phyloP scores from a whole-genome alignment of 2,888 invertebrate genomes.

The Limenitis camilla region DNA sequence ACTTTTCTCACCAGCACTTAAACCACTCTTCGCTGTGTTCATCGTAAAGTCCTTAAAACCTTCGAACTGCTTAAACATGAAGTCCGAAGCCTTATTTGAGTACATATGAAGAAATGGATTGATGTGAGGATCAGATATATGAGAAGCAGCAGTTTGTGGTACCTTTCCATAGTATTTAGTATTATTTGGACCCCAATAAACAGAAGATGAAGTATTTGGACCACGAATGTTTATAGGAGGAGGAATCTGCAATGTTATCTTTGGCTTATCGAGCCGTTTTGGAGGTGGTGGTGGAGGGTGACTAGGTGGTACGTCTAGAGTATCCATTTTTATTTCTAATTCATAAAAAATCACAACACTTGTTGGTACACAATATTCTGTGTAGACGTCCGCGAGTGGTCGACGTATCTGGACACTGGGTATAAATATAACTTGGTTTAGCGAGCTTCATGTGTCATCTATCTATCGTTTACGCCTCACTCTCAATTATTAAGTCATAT shows the following conservation, averaged over 20 bases:
- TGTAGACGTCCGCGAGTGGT: constrained; percentile 48
- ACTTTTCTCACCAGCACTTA: constrained; percentile 88
- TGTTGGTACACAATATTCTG: constrained; percentile 13
- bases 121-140: constrained; percentile 51
- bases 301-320: constrained; percentile 45
- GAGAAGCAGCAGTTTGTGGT: constrained; percentile 44
- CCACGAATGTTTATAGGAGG: constrained; percentile 32
- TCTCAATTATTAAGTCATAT: constrained; percentile 7
- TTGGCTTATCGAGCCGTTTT: constrained; percentile 51
- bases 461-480: constrained; percentile 10
- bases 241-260: constrained; percentile 69
- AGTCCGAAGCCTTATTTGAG: constrained; percentile 81
- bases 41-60: constrained; percentile 85
- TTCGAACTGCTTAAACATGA: constrained; percentile 86
- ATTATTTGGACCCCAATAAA: constrained; percentile 30
- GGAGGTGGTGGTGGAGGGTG: constrained; percentile 59
- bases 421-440: constrained; percentile 61
- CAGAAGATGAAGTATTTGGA: constrained; percentile 37
- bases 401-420: constrained; percentile 56
- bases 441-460: constrained; percentile 22
- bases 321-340: constrained; percentile 35
- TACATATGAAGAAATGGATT: constrained; percentile 69
- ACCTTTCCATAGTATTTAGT: constrained; percentile 42
- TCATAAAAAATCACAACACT: neutral
- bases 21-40: constrained; percentile 82